Percentiles rank a stretch among this genome's conserved stretches.
phyloP scores from a whole-genome alignment of 2,888 invertebrate species.

The Pedicia rivosa region DNA sequence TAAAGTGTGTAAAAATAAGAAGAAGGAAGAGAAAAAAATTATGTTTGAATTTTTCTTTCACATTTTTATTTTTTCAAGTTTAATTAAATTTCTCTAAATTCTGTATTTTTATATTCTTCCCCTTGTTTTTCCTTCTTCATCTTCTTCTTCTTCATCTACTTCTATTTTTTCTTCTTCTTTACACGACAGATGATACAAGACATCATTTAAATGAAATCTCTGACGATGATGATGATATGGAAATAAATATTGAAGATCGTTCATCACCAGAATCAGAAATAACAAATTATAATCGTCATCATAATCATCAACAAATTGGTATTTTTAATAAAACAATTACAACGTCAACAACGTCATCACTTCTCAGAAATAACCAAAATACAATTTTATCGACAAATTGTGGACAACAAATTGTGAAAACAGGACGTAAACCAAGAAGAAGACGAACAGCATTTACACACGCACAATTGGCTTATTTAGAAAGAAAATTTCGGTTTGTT shows the following conservation, averaged over 20 bases:
- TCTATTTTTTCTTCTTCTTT: too few relatives aligned
- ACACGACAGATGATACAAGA: too few relatives aligned
- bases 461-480: conserved; percentile 80
- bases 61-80: too few relatives aligned
- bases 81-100: too few relatives aligned
- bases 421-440: conserved; percentile 63
- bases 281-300: conserved; percentile 13
- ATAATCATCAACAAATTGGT: conserved; percentile 6
- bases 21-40: too few relatives aligned
- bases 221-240: conserved; percentile 26
- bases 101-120: too few relatives aligned
- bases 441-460: conserved; percentile 87
- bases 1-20: too few relatives aligned
- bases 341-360: not conserved
- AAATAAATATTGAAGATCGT: conserved; percentile 30
- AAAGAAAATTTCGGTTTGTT: conserved; percentile 67
- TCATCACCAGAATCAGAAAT: conserved; percentile 27
- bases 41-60: too few relatives aligned
- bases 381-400: not conserved
- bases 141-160: too few relatives aligned
- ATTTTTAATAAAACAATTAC: not conserved
- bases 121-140: too few relatives aligned
- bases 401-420: conserved; percentile 22
- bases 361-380: not conserved
- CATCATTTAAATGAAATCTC: conserved; percentile 15